Evolutionary conservation across 2,888 invertebrate species (phyloP).

Genomic region (Tupiocoris notatus): DNA sequence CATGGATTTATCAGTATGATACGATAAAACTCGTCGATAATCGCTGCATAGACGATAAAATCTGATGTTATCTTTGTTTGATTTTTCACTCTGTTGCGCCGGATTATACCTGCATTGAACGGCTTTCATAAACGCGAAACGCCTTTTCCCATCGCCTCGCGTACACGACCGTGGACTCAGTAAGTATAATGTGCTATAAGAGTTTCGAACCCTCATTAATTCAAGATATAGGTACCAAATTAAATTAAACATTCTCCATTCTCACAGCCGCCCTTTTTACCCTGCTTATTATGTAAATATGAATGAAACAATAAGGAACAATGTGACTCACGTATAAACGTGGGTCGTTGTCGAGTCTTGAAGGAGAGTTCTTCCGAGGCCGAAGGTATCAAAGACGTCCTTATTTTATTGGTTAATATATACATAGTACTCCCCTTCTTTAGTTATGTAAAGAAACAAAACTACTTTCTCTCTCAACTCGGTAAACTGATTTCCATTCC

Average conservation of each 20-base stretch:
- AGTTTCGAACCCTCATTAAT: slow-evolving; percentile 27
- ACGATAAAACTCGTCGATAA: too few species aligned
- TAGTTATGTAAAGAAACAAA: background rate
- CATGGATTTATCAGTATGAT: too few species aligned
- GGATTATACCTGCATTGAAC: background rate
- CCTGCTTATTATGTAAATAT: slow-evolving; percentile 37
- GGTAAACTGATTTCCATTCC: slow-evolving; percentile 7
- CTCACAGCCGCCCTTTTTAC: background rate
- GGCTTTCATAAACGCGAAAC: background rate
- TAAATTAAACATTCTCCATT: slow-evolving; percentile 32
- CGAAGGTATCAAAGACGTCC: background rate
- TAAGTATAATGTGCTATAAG: slow-evolving; percentile 12
- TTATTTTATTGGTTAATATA: background rate
- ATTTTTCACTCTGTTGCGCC: background rate
- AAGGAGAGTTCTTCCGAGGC: background rate
- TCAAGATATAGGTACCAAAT: slow-evolving; percentile 32
- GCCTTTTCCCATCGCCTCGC: slow-evolving; percentile 22
- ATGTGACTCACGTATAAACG: slow-evolving; percentile 38
- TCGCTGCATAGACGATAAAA: background rate
- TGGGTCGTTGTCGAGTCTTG: background rate
- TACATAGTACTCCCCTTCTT: background rate
- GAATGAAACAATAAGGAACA: slow-evolving; percentile 37
- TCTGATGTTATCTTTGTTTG: background rate
- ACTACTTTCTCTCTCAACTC: background rate
- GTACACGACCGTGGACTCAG: background rate